Evolutionary conservation across 1,140 invertebrate species (phyloP), one percentile per base, ranked within the genome.

Genomic region (Holcopasites calliopsidis): DNA sequence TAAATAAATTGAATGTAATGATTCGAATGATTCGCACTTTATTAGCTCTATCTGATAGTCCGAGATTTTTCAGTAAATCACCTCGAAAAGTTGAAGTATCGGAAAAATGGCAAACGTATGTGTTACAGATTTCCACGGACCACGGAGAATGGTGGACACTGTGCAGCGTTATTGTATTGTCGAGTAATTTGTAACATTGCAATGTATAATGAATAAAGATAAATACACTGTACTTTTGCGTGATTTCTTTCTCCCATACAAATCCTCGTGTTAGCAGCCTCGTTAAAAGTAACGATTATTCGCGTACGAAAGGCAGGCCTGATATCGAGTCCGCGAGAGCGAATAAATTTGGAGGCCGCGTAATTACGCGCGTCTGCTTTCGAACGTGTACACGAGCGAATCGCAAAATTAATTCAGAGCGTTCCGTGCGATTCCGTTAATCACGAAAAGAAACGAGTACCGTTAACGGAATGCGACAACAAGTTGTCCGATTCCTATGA

Each of bases 21-120:
- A 75, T 35, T 18, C 6, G 13, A 18, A n/a, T 82, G 80, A 82
- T 80, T 81, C 18, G 21, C 13, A 11, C 23, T 26, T 7, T 84
- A 90, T 90, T 90, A 90, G 87, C 88, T 90, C 88, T 88, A 90
- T 87, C 89, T 90, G 89, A 90, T 71, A 75, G 35, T 65, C 16
- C 31, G 42, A 21, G 50, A 16, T 4, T 21, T 68, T 4, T 66
- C 38, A 1, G 28, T 42, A 2, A 21, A 1, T 13, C 0, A 31
- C 23, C 42, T 62, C 44, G 55, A 18, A 8, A 23, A 35, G 10
- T 18, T n/a, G 16, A 1, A 13, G n/a, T n/a, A 49, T 10, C 7
- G 21, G 1, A 11, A 21, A 0, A 0, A 35, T n/a, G n/a, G 18
- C 11, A 28, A 1, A 13, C 58, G 49, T 1, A 13, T 38, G 6